Evolutionary conservation across 2,797 vertebrate species (phyloP).

Genomic region (Pipistrellus nathusii): DNA sequence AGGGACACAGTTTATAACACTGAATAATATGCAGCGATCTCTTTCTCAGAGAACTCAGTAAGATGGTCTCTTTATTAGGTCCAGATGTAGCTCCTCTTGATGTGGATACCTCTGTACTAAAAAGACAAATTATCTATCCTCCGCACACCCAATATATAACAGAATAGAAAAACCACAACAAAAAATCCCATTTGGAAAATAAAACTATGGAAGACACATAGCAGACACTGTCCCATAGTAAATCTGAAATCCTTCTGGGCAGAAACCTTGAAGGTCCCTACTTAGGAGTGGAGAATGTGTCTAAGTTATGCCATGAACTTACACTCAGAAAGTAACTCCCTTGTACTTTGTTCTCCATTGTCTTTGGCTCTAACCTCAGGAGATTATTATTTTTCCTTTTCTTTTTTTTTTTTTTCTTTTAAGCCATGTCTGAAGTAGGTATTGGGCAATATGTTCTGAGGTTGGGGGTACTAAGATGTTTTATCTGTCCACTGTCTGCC

Average conservation of each 20-base stretch:
- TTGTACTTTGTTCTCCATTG: background rate
- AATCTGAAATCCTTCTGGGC: background rate
- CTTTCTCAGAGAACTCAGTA: background rate
- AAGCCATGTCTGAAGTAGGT: background rate
- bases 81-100: conserved; percentile 36
- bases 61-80: background rate
- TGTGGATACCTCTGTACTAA: conserved; percentile 28
- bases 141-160: conserved; percentile 40
- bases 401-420: background rate
- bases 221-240: conserved; percentile 28
- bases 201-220: background rate
- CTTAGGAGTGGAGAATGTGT: background rate
- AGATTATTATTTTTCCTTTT: background rate
- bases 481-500: background rate
- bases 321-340: background rate
- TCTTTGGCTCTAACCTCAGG: background rate
- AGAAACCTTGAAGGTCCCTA: conserved; percentile 3
- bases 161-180: conserved; percentile 22
- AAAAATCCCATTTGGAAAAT: conserved; percentile 36
- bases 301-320: background rate
- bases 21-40: background rate
- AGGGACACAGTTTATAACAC: background rate
- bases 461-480: background rate
- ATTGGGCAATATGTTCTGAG: background rate
- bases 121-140: conserved; percentile 55